phyloP scores from a whole-genome alignment of 2,113 vertebrate species.

The Microtus pennsylvanicus region DNA sequence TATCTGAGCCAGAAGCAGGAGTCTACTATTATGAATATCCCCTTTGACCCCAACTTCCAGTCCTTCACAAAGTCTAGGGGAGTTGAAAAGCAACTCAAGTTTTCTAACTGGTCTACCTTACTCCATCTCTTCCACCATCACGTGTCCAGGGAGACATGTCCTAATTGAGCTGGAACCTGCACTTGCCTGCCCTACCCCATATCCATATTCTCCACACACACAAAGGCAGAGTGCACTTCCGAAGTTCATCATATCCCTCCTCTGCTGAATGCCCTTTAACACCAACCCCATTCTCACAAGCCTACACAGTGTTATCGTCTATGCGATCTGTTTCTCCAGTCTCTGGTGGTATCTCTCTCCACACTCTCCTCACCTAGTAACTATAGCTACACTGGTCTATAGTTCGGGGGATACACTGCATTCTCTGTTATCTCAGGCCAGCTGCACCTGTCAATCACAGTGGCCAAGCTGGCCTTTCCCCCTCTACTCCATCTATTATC shows the following conservation, averaged over 20 bases:
- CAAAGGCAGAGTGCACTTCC: not conserved
- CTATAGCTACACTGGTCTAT: not conserved
- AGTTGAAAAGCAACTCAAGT: not conserved
- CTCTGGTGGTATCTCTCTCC: not conserved
- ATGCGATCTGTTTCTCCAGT: not conserved
- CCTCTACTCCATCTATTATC: not conserved
- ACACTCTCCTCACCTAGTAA: not conserved
- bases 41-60: not conserved
- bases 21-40: not conserved
- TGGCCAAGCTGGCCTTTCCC: not conserved
- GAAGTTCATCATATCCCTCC: not conserved
- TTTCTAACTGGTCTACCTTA: not conserved
- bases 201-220: not conserved
- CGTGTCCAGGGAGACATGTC: not conserved
- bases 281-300: not conserved
- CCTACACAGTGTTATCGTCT: not conserved
- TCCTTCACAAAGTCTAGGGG: not conserved
- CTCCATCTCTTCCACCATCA: not conserved
- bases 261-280: not conserved
- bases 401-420: not conserved
- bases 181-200: not conserved
- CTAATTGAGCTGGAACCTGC: not conserved
- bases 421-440: not conserved
- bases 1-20: not conserved
- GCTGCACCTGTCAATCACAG: not conserved